These are phyloP conservation scores for Echinarachnius parma DNA, from an alignment of 53 echinoderm and acorn worm species.

Conservation along the genomic window DNA sequence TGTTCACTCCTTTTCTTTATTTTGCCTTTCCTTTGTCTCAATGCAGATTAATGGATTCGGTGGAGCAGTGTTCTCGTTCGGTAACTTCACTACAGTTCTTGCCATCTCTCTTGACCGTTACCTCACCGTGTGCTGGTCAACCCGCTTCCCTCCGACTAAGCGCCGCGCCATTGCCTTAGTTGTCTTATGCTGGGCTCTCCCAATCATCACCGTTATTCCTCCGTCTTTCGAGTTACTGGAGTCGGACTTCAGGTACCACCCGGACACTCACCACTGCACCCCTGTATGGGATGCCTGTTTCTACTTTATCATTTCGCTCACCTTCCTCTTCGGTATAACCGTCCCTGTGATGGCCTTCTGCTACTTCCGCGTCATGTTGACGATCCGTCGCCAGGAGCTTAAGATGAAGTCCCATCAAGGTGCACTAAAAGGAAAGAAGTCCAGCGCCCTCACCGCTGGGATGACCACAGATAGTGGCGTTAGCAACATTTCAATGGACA, in stretches of 20 bases:
- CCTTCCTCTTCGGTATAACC: constrained; percentile 11
- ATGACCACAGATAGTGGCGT: too few relatives aligned
- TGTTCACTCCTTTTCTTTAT: too few relatives aligned
- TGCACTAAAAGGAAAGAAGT: too few relatives aligned
- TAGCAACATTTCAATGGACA: too few relatives aligned
- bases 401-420: too few relatives aligned
- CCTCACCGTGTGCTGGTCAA: constrained; percentile 14
- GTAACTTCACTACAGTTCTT: constrained; percentile 21
- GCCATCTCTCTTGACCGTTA: constrained; percentile 21
- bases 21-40: too few relatives aligned
- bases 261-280: constrained; percentile 31
- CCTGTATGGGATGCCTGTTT: constrained; percentile 16
- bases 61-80: constrained; percentile 12
- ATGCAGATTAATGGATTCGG: constrained; percentile 24
- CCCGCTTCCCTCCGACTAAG: constrained; percentile 7
- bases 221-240: too few relatives aligned
- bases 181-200: neutral
- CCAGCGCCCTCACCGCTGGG: too few relatives aligned
- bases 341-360: constrained; percentile 20
- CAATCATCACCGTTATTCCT: too few relatives aligned
- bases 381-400: too few relatives aligned
- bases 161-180: neutral
- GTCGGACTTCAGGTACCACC: too few relatives aligned
- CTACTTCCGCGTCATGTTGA: too few relatives aligned
- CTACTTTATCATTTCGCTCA: constrained; percentile 17